phyloP scores from a whole-genome alignment of 2,797 vertebrate genomes.

The Lacerta viridis region DNA sequence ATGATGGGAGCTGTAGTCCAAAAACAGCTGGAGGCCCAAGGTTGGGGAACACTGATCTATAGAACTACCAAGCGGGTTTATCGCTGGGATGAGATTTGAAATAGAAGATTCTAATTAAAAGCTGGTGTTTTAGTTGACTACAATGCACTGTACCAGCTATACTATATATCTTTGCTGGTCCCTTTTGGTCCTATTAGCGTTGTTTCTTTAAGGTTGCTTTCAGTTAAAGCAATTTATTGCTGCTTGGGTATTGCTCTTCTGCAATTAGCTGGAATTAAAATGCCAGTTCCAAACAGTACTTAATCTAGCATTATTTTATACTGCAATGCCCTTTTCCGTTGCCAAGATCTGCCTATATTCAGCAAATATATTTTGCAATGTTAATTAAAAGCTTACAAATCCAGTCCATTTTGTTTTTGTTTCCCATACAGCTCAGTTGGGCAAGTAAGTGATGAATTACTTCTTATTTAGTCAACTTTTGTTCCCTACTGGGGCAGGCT shows the following conservation, averaged over 20 bases:
- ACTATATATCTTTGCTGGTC: not conserved
- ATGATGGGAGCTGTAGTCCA: too few species aligned
- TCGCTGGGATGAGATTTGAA: not conserved
- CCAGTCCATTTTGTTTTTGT: not conserved
- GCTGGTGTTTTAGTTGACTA: not conserved
- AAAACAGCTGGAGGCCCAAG: too few species aligned
- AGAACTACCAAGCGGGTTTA: too few species aligned
- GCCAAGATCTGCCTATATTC: not conserved
- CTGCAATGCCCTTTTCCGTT: not conserved
- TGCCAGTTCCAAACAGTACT: not conserved
- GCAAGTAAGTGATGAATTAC: not conserved
- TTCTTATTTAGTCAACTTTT: not conserved
- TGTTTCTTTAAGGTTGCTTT: not conserved
- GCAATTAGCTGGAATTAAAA: not conserved
- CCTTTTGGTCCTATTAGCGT: not conserved
- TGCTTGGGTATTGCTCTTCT: not conserved
- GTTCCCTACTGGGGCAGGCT: not conserved
- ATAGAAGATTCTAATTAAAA: not conserved
- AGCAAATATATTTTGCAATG: not conserved
- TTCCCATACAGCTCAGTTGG: not conserved
- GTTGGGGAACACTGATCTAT: too few species aligned
- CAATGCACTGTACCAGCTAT: not conserved
- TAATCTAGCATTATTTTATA: not conserved
- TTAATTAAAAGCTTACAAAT: not conserved
- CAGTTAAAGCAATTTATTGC: not conserved